Evolutionary conservation across 37 sponge, comb jelly and placozoan genomes (phyloP).

Genomic region (Spongilla lacustris): DNA sequence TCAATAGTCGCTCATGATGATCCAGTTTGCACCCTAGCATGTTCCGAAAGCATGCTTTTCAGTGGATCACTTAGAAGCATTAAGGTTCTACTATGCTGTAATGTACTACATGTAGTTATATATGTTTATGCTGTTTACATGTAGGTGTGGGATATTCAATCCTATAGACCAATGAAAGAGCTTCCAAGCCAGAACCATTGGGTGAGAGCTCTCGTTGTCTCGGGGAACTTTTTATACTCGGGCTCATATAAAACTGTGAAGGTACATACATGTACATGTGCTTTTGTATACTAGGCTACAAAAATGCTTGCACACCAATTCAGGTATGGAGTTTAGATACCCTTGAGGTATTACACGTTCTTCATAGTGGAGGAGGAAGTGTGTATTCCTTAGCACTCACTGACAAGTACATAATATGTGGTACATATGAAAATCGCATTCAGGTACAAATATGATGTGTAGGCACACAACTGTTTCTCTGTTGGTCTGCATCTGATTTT

Average conservation of each 20-base stretch:
- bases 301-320: background rate
- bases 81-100: conserved; percentile 53
- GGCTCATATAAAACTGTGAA: conserved; percentile 92
- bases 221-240: conserved; percentile 76
- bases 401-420: conserved; percentile 86
- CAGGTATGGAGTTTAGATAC: conserved; percentile 84
- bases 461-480: too few relatives aligned
- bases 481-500: too few relatives aligned
- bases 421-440: conserved; percentile 90
- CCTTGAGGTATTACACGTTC: conserved; percentile 74
- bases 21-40: conserved; percentile 86
- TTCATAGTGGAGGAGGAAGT: conserved; percentile 83
- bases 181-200: conserved; percentile 92
- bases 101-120: background rate
- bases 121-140: background rate
- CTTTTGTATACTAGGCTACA: background rate
- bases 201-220: conserved; percentile 86
- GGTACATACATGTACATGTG: conserved; percentile 39
- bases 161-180: conserved; percentile 34
- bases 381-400: conserved; percentile 94
- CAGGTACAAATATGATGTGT: conserved; percentile 27
- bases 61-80: conserved; percentile 91
- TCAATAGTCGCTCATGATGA: conserved; percentile 82
- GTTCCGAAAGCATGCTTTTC: conserved; percentile 59
- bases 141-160: conserved; percentile 81